phyloP scores from a whole-genome alignment of 2,113 vertebrate genomes.

The Choloepus hoffmanni region DNA sequence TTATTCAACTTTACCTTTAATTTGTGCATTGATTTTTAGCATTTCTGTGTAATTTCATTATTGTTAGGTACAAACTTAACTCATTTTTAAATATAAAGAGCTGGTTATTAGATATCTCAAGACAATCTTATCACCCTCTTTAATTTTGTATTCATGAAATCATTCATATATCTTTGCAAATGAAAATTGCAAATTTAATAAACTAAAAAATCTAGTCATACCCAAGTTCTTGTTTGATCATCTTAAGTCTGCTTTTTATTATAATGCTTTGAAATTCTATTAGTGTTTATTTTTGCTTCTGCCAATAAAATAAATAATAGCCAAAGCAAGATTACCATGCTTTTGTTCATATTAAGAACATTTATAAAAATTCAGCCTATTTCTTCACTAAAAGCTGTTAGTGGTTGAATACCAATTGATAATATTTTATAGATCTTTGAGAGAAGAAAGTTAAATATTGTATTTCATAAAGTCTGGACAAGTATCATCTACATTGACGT shows the following conservation, averaged over 20 bases:
- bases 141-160: background rate
- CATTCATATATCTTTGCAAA: background rate
- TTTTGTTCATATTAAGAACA: constrained; percentile 5
- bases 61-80: background rate
- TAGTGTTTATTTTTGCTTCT: background rate
- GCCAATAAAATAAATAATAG: background rate
- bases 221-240: background rate
- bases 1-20: background rate
- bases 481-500: background rate
- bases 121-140: background rate
- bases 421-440: background rate
- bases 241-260: background rate
- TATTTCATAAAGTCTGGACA: background rate
- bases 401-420: background rate
- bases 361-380: background rate
- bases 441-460: background rate
- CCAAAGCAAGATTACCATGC: background rate
- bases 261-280: background rate
- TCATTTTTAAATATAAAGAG: background rate
- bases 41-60: background rate
- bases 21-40: background rate
- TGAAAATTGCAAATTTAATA: background rate
- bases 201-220: background rate
- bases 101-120: background rate
- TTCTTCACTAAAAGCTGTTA: constrained; percentile 19